Conservation (phyloP, 2,113 vertebrate genomes). For the Hydropotes inermis region DNA sequence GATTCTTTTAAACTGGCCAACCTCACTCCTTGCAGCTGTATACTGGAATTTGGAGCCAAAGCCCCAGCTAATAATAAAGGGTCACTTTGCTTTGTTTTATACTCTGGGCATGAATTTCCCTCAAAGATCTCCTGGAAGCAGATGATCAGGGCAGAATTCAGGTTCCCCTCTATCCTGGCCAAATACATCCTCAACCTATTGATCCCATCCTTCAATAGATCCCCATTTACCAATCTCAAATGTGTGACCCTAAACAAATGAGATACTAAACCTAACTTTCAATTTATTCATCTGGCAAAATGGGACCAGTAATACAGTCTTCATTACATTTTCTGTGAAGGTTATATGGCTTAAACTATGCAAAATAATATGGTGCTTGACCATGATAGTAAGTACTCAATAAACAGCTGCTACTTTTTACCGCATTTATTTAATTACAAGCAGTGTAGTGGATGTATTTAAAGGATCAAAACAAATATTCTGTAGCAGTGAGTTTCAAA, state of each 20-base stretch:
- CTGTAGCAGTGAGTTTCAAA: background rate
- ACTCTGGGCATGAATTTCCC: background rate
- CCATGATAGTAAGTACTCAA: background rate
- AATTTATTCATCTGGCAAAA: background rate
- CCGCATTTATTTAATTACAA: background rate
- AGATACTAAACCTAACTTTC: background rate
- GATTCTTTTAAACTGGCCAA: background rate
- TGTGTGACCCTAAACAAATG: background rate
- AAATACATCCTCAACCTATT: background rate
- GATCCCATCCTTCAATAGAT: background rate
- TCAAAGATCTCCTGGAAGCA: background rate
- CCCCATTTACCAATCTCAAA: background rate
- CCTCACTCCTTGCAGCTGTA: background rate
- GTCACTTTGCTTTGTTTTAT: background rate
- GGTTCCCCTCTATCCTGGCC: background rate
- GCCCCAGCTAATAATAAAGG: background rate
- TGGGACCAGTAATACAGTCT: background rate
- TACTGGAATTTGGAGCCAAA: background rate
- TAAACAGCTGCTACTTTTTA: conserved; percentile 18
- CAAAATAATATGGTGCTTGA: background rate
- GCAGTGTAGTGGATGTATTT: background rate
- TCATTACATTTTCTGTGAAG: conserved; percentile 37
- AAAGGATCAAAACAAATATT: background rate
- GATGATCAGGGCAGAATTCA: background rate
- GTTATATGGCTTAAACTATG: background rate